Conservation (phyloP, 1,140 invertebrate genomes). For the Physella acuta region DNA sequence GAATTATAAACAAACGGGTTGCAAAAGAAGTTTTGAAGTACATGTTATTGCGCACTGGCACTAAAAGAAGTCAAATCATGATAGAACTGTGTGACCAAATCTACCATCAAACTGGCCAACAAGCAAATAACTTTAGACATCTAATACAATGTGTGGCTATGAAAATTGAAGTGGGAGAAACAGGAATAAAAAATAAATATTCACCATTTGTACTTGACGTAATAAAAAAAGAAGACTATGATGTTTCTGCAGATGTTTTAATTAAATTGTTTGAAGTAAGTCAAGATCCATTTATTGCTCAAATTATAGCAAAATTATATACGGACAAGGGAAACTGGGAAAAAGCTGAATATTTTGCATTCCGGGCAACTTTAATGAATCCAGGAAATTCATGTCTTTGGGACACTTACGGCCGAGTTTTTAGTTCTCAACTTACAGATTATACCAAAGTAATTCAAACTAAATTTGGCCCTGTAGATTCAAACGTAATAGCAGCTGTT, state of each 20-base stretch:
- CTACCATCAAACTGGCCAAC: conserved; percentile 19
- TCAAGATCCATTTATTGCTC: conserved; percentile 37
- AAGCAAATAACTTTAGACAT: conserved; percentile 22
- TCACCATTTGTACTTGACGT: conserved; percentile 33
- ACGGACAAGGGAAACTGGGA: conserved; percentile 34
- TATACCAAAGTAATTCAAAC: conserved; percentile 16
- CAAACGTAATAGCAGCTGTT: neutral
- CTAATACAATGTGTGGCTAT: conserved; percentile 33
- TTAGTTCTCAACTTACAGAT: conserved; percentile 26
- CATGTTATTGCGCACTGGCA: conserved; percentile 1
- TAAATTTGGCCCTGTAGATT: conserved; percentile 8
- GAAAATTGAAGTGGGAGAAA: conserved; percentile 29
- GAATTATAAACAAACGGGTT: conserved; percentile 29
- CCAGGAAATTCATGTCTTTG: conserved; percentile 36
- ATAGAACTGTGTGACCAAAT: conserved; percentile 24
- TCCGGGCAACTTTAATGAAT: conserved; percentile 23
- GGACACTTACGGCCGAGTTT: conserved; percentile 40
- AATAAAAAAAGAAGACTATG: conserved; percentile 26
- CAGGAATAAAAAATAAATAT: conserved; percentile 29
- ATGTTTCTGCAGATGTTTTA: conserved; percentile 32
- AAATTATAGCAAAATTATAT: conserved; percentile 36
- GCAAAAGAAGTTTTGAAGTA: conserved; percentile 30
- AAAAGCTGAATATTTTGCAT: conserved; percentile 32
- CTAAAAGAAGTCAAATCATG: conserved; percentile 25
- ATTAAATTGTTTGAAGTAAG: conserved; percentile 27